Conservation (phyloP, 2,888 invertebrate genomes). For the Synergus itoensis region DNA sequence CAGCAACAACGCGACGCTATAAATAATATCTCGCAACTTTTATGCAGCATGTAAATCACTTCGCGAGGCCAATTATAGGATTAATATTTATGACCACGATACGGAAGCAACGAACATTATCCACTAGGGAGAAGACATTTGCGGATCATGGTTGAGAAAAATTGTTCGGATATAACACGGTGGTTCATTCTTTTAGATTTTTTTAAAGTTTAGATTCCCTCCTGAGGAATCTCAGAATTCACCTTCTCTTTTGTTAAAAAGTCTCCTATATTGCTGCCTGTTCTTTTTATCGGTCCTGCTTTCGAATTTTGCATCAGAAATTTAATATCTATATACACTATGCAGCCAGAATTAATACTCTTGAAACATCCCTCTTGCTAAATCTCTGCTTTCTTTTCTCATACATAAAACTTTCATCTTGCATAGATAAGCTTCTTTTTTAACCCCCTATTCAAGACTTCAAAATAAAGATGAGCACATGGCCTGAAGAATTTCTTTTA, state of each 20-base stretch:
- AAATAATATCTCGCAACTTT: conserved; percentile 66
- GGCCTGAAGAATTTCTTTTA: conserved; percentile 36
- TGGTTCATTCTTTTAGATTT: background rate
- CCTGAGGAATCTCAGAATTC: background rate
- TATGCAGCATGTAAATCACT: conserved; percentile 70
- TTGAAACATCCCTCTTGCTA: background rate
- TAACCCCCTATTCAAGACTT: background rate
- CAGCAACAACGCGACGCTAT: conserved; percentile 51
- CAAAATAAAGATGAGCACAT: conserved; percentile 32
- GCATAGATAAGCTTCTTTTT: conserved; percentile 15
- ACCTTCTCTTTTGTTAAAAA: background rate
- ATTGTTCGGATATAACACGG: background rate
- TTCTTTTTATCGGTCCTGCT: too few species aligned
- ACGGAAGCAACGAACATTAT: conserved; percentile 41
- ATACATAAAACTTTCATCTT: background rate
- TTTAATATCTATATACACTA: too few species aligned
- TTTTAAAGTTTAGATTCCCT: conserved; percentile 10
- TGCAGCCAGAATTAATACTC: too few species aligned
- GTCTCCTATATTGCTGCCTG: too few species aligned
- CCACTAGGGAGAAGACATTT: conserved; percentile 52
- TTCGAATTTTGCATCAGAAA: too few species aligned
- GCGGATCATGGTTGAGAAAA: conserved; percentile 40
- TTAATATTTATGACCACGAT: conserved; percentile 70
- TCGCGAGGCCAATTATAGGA: conserved; percentile 71
- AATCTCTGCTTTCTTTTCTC: background rate